Conservation (phyloP, 2,888 invertebrate genomes). For the Xestia c-nigrum region DNA sequence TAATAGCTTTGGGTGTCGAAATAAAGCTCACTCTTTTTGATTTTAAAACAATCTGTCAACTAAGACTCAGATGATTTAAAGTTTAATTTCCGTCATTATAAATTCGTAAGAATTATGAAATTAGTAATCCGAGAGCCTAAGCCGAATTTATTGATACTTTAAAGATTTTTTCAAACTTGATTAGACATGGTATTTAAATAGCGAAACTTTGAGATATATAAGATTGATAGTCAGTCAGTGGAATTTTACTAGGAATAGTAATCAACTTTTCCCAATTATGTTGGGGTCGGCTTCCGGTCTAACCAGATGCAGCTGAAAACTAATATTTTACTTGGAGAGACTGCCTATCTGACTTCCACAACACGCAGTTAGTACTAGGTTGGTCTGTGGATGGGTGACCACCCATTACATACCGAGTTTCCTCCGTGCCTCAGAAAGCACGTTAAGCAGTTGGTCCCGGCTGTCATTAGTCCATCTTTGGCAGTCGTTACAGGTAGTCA, state of each 20-base stretch:
- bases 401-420: too few relatives aligned
- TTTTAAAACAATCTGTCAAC: not conserved
- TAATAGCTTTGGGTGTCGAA: not conserved
- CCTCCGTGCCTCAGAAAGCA: too few relatives aligned
- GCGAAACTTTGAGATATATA: conserved; percentile 2
- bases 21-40: not conserved
- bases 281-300: too few relatives aligned
- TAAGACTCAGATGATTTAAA: not conserved
- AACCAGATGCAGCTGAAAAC: too few relatives aligned
- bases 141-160: conserved; percentile 22
- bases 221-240: not conserved
- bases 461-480: too few relatives aligned
- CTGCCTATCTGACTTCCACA: too few relatives aligned
- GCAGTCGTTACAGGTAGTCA: too few relatives aligned
- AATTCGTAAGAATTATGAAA: conserved; percentile 14
- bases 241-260: not conserved
- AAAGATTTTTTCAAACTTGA: conserved; percentile 14
- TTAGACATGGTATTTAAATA: not conserved
- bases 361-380: too few relatives aligned
- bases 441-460: too few relatives aligned
- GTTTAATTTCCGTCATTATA: not conserved
- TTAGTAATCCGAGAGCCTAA: conserved; percentile 3
- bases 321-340: too few relatives aligned
- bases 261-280: too few relatives aligned
- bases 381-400: too few relatives aligned